Evolutionary conservation across 2,797 vertebrate genomes (phyloP).

Genomic region (Carcharodon carcharias): DNA sequence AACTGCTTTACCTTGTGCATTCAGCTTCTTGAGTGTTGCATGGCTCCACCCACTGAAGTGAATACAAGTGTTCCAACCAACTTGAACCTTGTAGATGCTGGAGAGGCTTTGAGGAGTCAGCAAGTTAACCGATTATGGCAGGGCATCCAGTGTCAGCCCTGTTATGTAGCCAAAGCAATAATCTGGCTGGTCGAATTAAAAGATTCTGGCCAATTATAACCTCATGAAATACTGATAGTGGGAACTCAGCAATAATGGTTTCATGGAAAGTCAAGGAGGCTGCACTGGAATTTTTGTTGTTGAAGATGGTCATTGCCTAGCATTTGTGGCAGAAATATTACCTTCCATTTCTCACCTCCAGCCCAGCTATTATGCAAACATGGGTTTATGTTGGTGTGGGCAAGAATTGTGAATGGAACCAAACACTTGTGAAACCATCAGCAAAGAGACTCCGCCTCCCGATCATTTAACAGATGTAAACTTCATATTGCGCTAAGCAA

Average conservation of each 20-base stretch:
- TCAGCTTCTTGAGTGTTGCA: not conserved
- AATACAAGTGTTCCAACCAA: not conserved
- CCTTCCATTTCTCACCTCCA: not conserved
- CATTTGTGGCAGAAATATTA: not conserved
- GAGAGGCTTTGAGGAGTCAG: not conserved
- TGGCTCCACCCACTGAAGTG: not conserved
- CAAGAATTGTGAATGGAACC: too few species aligned
- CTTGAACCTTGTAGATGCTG: not conserved
- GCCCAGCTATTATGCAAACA: too few species aligned
- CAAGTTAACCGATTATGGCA: not conserved
- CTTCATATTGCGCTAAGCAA: not conserved
- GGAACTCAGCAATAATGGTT: not conserved
- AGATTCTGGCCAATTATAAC: not conserved
- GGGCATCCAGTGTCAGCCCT: not conserved
- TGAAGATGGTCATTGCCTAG: not conserved
- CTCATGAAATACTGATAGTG: not conserved
- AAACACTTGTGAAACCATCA: not conserved
- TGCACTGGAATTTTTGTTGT: not conserved
- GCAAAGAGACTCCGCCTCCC: not conserved
- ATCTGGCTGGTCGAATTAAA: not conserved
- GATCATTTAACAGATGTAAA: not conserved
- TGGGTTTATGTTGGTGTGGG: too few species aligned
- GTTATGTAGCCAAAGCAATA: not conserved
- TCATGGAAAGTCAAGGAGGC: not conserved
- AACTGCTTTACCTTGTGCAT: not conserved